These are phyloP conservation scores for Agriopis aurantiaria DNA, from an alignment of 2,888 invertebrate species.

Conservation along the genomic window DNA sequence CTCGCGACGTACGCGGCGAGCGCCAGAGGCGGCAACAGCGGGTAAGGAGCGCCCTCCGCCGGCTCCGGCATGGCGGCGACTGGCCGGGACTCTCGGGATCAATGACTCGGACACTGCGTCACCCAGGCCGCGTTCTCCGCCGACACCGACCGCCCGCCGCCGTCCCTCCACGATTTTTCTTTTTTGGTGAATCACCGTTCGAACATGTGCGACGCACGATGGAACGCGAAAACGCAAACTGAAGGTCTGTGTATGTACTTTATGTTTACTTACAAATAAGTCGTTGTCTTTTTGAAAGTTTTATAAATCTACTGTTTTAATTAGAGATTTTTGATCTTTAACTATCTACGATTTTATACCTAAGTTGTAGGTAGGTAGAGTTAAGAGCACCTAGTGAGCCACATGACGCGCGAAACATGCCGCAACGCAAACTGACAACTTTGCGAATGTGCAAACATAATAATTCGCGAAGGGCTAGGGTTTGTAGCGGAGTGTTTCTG, in stretches of 20 bases:
- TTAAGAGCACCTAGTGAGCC: not conserved
- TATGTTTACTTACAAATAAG: constrained; percentile 40
- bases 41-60: constrained; percentile 67
- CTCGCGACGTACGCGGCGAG: constrained; percentile 69
- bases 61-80: constrained; percentile 75
- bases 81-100: constrained; percentile 80
- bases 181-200: constrained; percentile 75
- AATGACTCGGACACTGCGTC: constrained; percentile 80
- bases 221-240: constrained; percentile 60
- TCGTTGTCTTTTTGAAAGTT: not conserved
- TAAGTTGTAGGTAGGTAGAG: constrained; percentile 1
- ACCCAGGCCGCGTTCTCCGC: constrained; percentile 70
- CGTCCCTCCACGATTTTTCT: constrained; percentile 69
- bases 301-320: too few relatives aligned
- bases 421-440: not conserved
- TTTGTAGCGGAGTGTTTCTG: constrained; percentile 25
- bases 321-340: too few relatives aligned
- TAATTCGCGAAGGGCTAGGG: constrained; percentile 24
- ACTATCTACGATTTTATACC: too few relatives aligned
- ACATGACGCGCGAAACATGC: constrained; percentile 13
- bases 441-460: constrained; percentile 26
- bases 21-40: constrained; percentile 73
- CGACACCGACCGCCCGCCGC: constrained; percentile 48
- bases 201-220: constrained; percentile 75
- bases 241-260: constrained; percentile 45